Base-by-base conservation (phyloP, 2,888 invertebrate genomes). In the Candidula unifasciata region DNA sequence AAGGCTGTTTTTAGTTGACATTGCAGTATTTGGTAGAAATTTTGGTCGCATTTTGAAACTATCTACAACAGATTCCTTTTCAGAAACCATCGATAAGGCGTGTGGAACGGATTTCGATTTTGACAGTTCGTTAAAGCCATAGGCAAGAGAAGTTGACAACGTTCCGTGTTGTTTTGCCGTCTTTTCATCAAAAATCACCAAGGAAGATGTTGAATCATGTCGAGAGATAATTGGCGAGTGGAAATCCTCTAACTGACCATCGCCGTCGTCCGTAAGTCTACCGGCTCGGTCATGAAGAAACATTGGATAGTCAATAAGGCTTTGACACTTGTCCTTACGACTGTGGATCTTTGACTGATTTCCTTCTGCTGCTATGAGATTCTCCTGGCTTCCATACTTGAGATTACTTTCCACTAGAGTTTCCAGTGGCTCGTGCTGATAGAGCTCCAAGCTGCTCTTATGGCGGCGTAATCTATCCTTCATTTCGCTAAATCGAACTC, bases 341-440 rank as follows among this genome's bases (percentile, higher is more conserved):
- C 85, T 83, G 16, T 76, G 52, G 44, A 64, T 54, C 30, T 77
- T 77, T 5, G 27, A 35, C 69, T 30, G 35, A 66, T 52, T 33
- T 35, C 74, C 60, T 27, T 69, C 27, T 21, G 30, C 27, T 3
- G 87, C 85, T 5, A 86, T 85, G 35, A 91, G 85, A 82, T 91
- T 91, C 76, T 92, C 91, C 83, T 91, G 90, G 86, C 91, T 92
- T 78, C 90, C 88, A 82, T 89, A 91, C 57, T 89, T 84, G 0
- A 89, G 66, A 27, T n/a, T 64, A 27, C 54, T 84, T 74, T 89
- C 89, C 13, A 88, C 77, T 8, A 90, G 81, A 60, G 86, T 85
- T 83, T 89, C 89, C 52, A 90, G 88, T 24, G 88, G 84, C 60
- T 89, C 89, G 0, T 89, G 86, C n/a, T 87, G 87, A 71, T 88